Evolutionary conservation across 23 tunicate genomes (phyloP), one percentile per base, ranked within the genome.

Genomic region (Trididemnum miniatum): DNA sequence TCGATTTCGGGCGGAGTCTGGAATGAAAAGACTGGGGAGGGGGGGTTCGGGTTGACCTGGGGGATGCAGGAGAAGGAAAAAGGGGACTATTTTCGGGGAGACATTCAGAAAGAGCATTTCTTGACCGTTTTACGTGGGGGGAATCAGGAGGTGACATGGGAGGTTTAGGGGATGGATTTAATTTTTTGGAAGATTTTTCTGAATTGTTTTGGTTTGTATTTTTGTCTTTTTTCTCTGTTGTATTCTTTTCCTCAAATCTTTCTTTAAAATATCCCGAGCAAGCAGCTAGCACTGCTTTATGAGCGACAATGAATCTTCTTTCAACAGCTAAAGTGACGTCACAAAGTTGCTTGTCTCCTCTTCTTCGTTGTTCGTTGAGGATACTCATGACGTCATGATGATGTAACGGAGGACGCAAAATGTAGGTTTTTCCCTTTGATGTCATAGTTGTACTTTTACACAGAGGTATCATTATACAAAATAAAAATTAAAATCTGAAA

Each of bases 241-340:
- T 7, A 3, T 67, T 67, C 32, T n/a, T n/a, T 39, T 38, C 79
- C 9, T 35, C 35, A 65, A 82, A 82, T 28, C 35, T 54, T 4
- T 82, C 39, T 20, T 82, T 67, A 35, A 82, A 82, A 40, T 64
- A 82, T 18, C 39, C 26, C 23, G 78, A 65, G 59, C 39, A 30
- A 9, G 65, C 65, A 5, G 78, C 85, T 23, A 82, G 33, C 22
- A 82, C 65, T 23, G 85, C 78, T 69, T 67, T 82, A 35, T 82
- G 85, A 1, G 85, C 85, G 1, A 69, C 20, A 7, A 69, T 18
- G 4, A 39, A 20, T 25, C 26, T 72, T 23, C 78, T 65, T 49
- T 40, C 85, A 28, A 82, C 85, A 1, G 74, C 77, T 20, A 82
- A 67, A 38, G 78, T 69, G 78, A 82, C 77, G 39, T 82, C 85